A percentile compares a stretch with the other conserved stretches of the same genome.
Evolutionary conservation across 2,888 invertebrate species (phyloP).

Genomic region (Ecdyonurus torrentis): DNA sequence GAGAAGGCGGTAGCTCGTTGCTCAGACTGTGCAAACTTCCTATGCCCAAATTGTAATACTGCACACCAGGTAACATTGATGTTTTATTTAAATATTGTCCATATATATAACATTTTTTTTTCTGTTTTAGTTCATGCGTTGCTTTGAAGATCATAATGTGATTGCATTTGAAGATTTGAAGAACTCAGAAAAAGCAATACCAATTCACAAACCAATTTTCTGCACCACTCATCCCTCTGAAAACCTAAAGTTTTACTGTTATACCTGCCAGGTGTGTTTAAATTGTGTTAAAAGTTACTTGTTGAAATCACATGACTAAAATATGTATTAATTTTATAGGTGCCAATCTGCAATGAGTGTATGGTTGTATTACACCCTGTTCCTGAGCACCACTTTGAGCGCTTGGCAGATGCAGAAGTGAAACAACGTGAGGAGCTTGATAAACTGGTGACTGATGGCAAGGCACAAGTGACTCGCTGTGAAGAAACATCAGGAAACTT

Average conservation of each 20-base stretch:
- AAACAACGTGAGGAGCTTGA: constrained; percentile 61
- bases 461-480: constrained; percentile 56
- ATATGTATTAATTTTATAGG: constrained; percentile 29
- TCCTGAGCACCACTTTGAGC: constrained; percentile 65
- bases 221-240: constrained; percentile 69
- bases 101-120: constrained; percentile 6
- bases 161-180: constrained; percentile 75
- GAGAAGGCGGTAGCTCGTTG: constrained; percentile 88
- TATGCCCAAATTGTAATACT: constrained; percentile 86
- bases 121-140: constrained; percentile 60
- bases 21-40: constrained; percentile 84
- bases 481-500: constrained; percentile 57
- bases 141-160: constrained; percentile 89
- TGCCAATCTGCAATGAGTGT: constrained; percentile 78
- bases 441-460: constrained; percentile 54
- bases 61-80: constrained; percentile 51
- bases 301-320: neutral
- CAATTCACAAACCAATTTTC: constrained; percentile 77
- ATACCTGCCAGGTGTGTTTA: constrained; percentile 41
- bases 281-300: neutral
- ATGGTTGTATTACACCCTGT: constrained; percentile 66
- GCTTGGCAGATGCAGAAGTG: constrained; percentile 61
- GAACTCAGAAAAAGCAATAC: constrained; percentile 55
- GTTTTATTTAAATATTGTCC: neutral
- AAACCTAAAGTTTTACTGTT: constrained; percentile 75